These are phyloP conservation scores for Semaprochilodus insignis DNA, from an alignment of 2,797 vertebrate genomes.

Conservation along the genomic window DNA sequence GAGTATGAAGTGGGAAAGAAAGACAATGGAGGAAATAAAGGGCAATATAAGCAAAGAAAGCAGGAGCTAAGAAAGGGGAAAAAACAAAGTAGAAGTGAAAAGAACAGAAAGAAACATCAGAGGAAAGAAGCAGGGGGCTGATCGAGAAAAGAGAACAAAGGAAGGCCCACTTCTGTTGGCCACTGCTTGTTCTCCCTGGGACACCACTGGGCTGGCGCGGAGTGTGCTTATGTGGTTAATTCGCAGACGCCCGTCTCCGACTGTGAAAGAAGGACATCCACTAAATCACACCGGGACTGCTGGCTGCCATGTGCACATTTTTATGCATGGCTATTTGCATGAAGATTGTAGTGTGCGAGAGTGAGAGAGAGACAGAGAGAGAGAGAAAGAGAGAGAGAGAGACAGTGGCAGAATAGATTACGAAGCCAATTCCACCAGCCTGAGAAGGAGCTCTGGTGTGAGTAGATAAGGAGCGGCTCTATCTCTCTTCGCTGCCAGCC, in stretches of 20 bases:
- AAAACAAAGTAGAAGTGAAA: not conserved
- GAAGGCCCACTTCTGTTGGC: not conserved
- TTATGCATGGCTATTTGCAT: constrained; percentile 75
- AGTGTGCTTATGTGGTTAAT: constrained; percentile 14
- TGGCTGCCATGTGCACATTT: constrained; percentile 37
- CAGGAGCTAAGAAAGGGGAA: too few species aligned
- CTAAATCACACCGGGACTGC: constrained; percentile 25
- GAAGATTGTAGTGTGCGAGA: constrained; percentile 66
- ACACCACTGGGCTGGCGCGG: constrained; percentile 1
- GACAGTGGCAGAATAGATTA: constrained; percentile 75
- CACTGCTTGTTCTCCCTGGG: not conserved
- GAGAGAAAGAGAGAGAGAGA: constrained; percentile 31
- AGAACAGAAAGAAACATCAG: not conserved
- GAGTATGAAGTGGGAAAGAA: not conserved
- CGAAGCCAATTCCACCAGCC: constrained; percentile 80
- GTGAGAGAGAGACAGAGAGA: constrained; percentile 32
- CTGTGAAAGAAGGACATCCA: constrained; percentile 28
- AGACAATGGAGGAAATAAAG: not conserved
- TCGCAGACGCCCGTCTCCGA: constrained; percentile 8
- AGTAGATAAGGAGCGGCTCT: constrained; percentile 84
- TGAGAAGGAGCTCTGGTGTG: constrained; percentile 81
- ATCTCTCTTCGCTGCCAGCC: constrained; percentile 79
- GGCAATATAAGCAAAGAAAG: not conserved
- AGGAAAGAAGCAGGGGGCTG: not conserved
- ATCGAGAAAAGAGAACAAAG: not conserved